Percentiles rank a stretch among this genome's conserved stretches.
Conservation (phyloP, 1,140 invertebrate genomes). For the Nomia melanderi region DNA sequence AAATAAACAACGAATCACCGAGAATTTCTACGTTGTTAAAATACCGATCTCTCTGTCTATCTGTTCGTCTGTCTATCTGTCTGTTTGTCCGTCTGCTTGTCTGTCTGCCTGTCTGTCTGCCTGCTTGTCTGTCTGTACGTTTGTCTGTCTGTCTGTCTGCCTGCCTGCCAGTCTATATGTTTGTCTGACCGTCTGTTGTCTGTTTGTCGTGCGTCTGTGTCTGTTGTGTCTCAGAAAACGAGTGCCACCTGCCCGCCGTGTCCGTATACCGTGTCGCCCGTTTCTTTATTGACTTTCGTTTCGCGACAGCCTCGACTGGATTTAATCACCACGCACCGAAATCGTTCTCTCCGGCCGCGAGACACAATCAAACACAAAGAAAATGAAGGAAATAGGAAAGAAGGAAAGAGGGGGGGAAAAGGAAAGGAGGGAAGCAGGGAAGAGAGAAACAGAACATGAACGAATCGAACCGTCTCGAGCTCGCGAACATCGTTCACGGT, state of each 20-base stretch:
- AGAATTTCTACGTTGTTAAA: constrained; percentile 66
- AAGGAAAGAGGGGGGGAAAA: too few species aligned
- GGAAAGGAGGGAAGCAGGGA: too few species aligned
- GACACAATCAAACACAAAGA: background rate
- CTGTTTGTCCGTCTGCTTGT: constrained; percentile 60
- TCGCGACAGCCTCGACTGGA: background rate
- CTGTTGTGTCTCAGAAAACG: constrained; percentile 55
- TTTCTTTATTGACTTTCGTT: constrained; percentile 17
- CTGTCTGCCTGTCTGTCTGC: constrained; percentile 50
- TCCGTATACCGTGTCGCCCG: constrained; percentile 33
- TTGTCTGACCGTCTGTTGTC: constrained; percentile 50
- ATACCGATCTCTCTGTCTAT: constrained; percentile 66
- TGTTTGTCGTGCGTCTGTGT: constrained; percentile 55
- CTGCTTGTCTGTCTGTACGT: constrained; percentile 57
- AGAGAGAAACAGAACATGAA: too few species aligned
- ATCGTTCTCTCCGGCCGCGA: background rate
- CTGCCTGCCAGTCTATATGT: constrained; percentile 43
- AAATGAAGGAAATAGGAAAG: too few species aligned
- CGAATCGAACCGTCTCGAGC: background rate
- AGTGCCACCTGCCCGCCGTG: constrained; percentile 64
- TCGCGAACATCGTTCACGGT: background rate
- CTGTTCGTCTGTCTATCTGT: constrained; percentile 63
- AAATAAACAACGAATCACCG: constrained; percentile 79
- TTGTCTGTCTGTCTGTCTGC: constrained; percentile 50
- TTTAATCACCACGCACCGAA: background rate